Conservation (phyloP, 1,140 invertebrate genomes). For the Thaumatotibia leucotreta region DNA sequence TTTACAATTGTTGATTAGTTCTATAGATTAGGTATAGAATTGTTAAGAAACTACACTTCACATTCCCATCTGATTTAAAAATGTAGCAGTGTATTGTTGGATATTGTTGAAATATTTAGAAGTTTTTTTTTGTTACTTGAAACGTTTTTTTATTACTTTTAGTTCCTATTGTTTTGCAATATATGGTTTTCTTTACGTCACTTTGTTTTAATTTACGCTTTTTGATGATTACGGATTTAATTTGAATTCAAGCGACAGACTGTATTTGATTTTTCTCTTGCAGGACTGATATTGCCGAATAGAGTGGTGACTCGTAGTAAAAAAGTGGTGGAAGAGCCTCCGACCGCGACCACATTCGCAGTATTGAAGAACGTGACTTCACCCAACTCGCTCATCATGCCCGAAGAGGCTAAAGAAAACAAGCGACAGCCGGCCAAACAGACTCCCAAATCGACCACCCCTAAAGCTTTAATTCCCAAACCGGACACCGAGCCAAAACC, state of each 20-base stretch:
- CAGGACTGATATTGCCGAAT: constrained; percentile 49
- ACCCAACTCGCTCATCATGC: constrained; percentile 13
- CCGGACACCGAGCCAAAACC: constrained; percentile 1
- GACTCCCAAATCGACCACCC: neutral
- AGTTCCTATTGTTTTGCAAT: neutral
- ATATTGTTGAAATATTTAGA: neutral
- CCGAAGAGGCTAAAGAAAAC: constrained; percentile 50
- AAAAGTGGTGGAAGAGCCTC: constrained; percentile 49
- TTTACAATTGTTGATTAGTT: constrained; percentile 1
- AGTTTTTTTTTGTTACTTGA: constrained; percentile 15
- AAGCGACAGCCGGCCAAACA: constrained; percentile 26
- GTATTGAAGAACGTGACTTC: constrained; percentile 54
- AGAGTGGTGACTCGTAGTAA: constrained; percentile 63
- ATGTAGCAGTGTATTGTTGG: neutral
- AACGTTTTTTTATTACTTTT: neutral
- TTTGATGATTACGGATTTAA: neutral
- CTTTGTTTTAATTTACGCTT: constrained; percentile 12
- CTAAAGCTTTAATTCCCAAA: neutral
- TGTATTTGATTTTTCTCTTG: constrained; percentile 43
- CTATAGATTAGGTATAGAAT: neutral
- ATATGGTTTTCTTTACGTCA: constrained; percentile 1
- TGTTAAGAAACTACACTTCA: neutral
- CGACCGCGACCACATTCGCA: constrained; percentile 44
- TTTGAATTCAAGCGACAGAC: neutral
- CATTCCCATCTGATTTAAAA: neutral